Percentiles rank a stretch among this genome's conserved stretches.
Conservation (phyloP, 2,888 invertebrate genomes). For the Volucella zonaria region DNA sequence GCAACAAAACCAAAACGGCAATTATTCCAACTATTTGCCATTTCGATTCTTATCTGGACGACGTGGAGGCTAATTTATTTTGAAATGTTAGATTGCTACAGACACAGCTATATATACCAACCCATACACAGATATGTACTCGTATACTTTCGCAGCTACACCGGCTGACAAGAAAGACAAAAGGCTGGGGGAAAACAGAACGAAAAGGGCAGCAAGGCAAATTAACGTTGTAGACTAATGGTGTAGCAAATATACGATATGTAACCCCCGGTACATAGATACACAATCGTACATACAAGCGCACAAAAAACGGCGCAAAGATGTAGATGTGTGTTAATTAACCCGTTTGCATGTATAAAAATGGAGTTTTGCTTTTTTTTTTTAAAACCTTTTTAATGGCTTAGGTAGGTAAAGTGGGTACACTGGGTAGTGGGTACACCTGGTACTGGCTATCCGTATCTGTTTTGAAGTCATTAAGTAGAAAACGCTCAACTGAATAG, state of each 20-base stretch:
- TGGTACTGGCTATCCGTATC: slow-evolving; percentile 42
- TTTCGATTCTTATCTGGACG: slow-evolving; percentile 73
- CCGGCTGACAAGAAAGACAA: neutral
- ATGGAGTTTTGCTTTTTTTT: slow-evolving; percentile 50
- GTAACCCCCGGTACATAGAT: neutral
- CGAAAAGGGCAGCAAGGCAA: slow-evolving; percentile 57
- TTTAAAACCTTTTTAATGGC: slow-evolving; percentile 65
- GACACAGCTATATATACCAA: slow-evolving; percentile 9
- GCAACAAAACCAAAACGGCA: slow-evolving; percentile 58
- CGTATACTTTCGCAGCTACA: neutral
- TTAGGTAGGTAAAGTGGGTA: slow-evolving; percentile 45
- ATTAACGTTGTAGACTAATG: slow-evolving; percentile 50
- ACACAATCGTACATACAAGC: neutral
- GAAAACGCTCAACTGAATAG: slow-evolving; percentile 65
- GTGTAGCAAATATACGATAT: slow-evolving; percentile 21
- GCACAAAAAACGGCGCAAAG: slow-evolving; percentile 30
- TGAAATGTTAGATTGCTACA: slow-evolving; percentile 69
- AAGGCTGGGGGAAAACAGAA: slow-evolving; percentile 44
- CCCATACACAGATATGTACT: slow-evolving; percentile 20
- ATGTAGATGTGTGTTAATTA: slow-evolving; percentile 73
- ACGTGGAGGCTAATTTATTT: slow-evolving; percentile 72
- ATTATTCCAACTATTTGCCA: slow-evolving; percentile 74
- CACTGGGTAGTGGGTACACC: slow-evolving; percentile 14
- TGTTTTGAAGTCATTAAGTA: slow-evolving; percentile 72
- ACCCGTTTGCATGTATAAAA: slow-evolving; percentile 73